phyloP scores from a whole-genome alignment of 2,113 vertebrate genomes.

The Carollia perspicillata region DNA sequence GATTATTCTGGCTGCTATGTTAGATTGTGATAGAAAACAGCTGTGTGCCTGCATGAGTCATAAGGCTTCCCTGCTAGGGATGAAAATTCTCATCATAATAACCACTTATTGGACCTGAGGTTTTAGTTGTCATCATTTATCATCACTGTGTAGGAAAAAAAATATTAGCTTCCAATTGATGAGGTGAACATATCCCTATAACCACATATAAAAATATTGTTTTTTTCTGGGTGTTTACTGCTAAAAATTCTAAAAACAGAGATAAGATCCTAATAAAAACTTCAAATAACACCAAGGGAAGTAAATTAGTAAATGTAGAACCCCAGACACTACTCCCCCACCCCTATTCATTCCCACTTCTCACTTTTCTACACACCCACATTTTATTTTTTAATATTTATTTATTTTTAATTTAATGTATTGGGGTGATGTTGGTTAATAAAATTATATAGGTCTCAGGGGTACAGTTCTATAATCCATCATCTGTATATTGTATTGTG shows the following conservation, averaged over 20 bases:
- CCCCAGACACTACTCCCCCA: not conserved
- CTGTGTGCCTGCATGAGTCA: conserved; percentile 46
- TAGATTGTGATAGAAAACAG: conserved; percentile 54
- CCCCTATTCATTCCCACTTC: not conserved
- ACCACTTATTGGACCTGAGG: conserved; percentile 32
- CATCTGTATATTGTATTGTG: no score
- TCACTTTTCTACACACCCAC: not conserved
- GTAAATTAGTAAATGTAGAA: not conserved
- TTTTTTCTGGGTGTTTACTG: conserved; percentile 38
- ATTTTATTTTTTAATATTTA: not conserved
- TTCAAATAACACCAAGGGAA: not conserved
- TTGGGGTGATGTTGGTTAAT: no score
- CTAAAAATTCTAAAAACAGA: not conserved
- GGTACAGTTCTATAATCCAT: no score
- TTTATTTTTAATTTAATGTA: no score
- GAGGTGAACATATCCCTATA: conserved; percentile 25
- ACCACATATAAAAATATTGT: conserved; percentile 18
- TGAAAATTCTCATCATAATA: conserved; percentile 48
- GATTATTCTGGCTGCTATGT: conserved; percentile 33
- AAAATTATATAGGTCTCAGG: no score
- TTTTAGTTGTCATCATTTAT: conserved; percentile 37
- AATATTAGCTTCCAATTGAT: conserved; percentile 43
- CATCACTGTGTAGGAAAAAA: conserved; percentile 50
- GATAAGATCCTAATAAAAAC: not conserved
- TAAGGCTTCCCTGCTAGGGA: not conserved